Percentiles rank a stretch among this genome's conserved stretches.
These are phyloP conservation scores for Alethe diademata DNA, from an alignment of 2,113 vertebrate genomes.

Conservation along the genomic window DNA sequence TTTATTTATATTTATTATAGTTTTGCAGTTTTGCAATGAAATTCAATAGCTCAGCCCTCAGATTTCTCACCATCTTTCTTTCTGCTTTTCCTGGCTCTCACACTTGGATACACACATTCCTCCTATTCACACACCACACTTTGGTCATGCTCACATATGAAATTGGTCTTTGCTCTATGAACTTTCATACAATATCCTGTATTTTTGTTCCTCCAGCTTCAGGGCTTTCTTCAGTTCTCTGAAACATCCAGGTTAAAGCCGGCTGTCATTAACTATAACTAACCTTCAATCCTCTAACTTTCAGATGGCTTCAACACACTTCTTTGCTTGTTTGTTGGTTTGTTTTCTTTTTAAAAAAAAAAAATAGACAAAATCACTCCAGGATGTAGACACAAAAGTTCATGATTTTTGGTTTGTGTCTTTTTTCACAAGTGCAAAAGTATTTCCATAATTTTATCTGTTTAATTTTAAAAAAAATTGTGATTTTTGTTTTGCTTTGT, in stretches of 20 bases:
- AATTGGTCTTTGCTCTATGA: neutral
- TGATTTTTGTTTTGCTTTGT: neutral
- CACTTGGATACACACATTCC: accelerated
- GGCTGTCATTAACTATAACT: neutral
- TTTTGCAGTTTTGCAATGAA: neutral
- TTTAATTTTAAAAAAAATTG: neutral
- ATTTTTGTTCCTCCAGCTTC: neutral
- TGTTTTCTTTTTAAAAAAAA: neutral
- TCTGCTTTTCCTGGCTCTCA: neutral
- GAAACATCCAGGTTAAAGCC: neutral
- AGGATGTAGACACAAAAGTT: neutral
- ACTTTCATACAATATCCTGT: accelerated
- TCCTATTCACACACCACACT: accelerated
- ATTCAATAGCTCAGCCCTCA: neutral
- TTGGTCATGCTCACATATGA: neutral
- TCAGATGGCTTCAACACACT: neutral
- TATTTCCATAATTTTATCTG: neutral
- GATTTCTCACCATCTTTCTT: neutral
- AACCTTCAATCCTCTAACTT: neutral
- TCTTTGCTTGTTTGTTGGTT: neutral
- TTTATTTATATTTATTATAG: neutral
- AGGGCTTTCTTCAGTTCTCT: neutral
- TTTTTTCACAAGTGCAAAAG: neutral
- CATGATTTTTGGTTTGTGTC: accelerated
- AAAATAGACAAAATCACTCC: neutral